Percentiles rank a stretch among this genome's conserved stretches.
Evolutionary conservation across 2,888 invertebrate species (phyloP).

Genomic region (Trilocha varians): DNA sequence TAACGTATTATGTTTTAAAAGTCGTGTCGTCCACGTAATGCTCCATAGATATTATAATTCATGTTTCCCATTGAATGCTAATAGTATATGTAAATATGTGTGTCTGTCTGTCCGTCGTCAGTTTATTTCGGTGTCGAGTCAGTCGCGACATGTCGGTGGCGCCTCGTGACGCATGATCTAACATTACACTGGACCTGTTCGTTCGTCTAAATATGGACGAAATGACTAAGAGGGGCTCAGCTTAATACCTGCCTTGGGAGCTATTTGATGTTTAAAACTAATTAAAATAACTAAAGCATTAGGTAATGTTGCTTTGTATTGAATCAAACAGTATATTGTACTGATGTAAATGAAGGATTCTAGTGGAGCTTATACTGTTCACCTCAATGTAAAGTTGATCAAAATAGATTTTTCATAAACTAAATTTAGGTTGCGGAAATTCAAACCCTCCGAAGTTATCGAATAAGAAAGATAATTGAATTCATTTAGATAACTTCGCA

Average conservation of each 20-base stretch:
- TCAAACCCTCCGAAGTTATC: neutral
- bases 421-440: no score
- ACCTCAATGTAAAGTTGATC: no score
- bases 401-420: no score
- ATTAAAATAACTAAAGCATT: no score
- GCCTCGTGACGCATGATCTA: slow-evolving; percentile 47
- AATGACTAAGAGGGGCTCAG: slow-evolving; percentile 47
- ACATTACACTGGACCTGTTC: slow-evolving; percentile 38
- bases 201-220: slow-evolving; percentile 42
- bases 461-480: neutral
- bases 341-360: no score
- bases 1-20: no score
- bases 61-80: slow-evolving; percentile 14
- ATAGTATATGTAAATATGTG: slow-evolving; percentile 17
- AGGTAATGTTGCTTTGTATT: no score
- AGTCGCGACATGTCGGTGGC: slow-evolving; percentile 38
- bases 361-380: no score
- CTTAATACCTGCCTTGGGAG: no score
- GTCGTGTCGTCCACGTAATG: neutral
- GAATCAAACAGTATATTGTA: no score
- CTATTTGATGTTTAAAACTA: no score
- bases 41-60: neutral
- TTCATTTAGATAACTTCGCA: neutral
- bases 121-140: slow-evolving; percentile 28
- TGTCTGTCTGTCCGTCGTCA: slow-evolving; percentile 18